Conservation (phyloP, 2,888 invertebrate species). For the Laspeyria flexula region DNA sequence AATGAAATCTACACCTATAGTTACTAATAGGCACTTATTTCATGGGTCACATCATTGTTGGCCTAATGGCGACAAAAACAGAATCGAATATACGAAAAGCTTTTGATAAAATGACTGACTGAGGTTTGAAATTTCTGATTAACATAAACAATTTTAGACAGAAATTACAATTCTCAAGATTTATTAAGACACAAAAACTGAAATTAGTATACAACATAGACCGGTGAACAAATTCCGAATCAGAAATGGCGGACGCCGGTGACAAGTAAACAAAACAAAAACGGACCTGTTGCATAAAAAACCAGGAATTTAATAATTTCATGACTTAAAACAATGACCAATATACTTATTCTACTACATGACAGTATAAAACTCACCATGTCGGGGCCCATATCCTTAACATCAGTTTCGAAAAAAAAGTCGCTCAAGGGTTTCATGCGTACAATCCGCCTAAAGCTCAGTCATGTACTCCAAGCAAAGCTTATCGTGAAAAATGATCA, state of each 20-base stretch:
- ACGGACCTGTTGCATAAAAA: constrained; percentile 86
- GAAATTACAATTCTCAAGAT: constrained; percentile 3
- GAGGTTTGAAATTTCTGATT: constrained; percentile 2
- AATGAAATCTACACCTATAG: neutral
- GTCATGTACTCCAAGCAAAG: constrained; percentile 73
- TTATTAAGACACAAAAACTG: constrained; percentile 9
- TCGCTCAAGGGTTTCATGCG: constrained; percentile 90
- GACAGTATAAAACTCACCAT: constrained; percentile 87
- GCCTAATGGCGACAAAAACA: constrained; percentile 39
- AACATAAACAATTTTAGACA: constrained; percentile 8
- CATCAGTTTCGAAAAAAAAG: constrained; percentile 89
- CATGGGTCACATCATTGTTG: constrained; percentile 31
- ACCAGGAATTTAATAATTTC: constrained; percentile 59
- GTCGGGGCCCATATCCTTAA: constrained; percentile 93
- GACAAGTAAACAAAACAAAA: constrained; percentile 87
- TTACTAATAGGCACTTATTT: constrained; percentile 8
- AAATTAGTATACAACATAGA: constrained; percentile 15
- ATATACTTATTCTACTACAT: constrained; percentile 51
- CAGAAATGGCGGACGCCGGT: constrained; percentile 87
- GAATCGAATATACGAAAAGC: constrained; percentile 4
- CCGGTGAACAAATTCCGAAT: constrained; percentile 80
- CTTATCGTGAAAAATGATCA: constrained; percentile 61
- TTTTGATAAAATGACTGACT: constrained; percentile 19
- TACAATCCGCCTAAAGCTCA: constrained; percentile 79
- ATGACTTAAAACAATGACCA: constrained; percentile 75